Conservation (phyloP, 2,113 vertebrate genomes). For the Forbesichthys agassizii region DNA sequence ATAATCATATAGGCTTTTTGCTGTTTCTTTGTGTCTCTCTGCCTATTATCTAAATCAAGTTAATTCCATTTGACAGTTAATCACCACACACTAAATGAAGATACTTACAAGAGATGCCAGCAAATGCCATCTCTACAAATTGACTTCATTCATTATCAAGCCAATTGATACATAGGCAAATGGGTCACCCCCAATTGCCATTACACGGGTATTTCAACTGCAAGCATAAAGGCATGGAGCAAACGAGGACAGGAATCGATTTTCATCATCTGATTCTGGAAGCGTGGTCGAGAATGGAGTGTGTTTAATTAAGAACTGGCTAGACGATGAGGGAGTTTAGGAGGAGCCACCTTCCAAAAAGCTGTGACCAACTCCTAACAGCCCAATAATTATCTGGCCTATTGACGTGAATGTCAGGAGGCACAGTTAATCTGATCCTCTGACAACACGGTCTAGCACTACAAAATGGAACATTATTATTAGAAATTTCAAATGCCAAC, state of each 20-base stretch:
- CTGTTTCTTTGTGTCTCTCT: background rate
- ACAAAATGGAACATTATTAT: background rate
- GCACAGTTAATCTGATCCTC: background rate
- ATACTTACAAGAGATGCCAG: background rate
- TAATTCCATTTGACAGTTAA: slow-evolving; percentile 4
- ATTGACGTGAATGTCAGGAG: slow-evolving; percentile 25
- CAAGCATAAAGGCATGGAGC: slow-evolving; percentile 43
- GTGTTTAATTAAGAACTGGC: slow-evolving; percentile 48
- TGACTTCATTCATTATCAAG: slow-evolving; percentile 33
- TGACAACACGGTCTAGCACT: background rate
- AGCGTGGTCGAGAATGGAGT: slow-evolving; percentile 42
- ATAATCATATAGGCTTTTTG: background rate
- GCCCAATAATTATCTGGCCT: slow-evolving; percentile 31
- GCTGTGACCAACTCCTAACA: slow-evolving; percentile 7
- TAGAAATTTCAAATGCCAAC: too few relatives aligned
- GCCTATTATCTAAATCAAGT: background rate
- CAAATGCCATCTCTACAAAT: slow-evolving; percentile 2
- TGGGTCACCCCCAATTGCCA: slow-evolving; percentile 25
- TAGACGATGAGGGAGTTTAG: slow-evolving; percentile 38
- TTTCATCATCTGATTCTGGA: slow-evolving; percentile 56
- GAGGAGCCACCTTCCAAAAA: slow-evolving; percentile 32
- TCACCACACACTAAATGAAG: slow-evolving; percentile 11
- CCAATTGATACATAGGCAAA: slow-evolving; percentile 42
- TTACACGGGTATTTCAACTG: slow-evolving; percentile 48
- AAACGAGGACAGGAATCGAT: slow-evolving; percentile 52